Conservation (phyloP, 2,113 vertebrate species). For the Mesembrinibis cayennensis region DNA sequence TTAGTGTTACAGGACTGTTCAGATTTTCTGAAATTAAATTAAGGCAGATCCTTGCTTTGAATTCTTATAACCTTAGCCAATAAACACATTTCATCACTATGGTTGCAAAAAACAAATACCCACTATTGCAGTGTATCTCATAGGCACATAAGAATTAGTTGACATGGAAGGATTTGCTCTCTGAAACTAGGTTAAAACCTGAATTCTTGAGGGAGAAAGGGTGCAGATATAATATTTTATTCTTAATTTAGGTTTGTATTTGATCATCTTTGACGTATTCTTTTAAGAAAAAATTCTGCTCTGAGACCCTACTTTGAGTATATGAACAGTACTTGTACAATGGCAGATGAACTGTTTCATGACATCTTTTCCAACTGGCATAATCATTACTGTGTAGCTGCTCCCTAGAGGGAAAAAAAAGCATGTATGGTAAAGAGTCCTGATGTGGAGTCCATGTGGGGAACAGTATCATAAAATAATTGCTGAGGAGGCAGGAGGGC, state of each 20-base stretch:
- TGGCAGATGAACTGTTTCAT: background rate
- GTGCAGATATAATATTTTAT: background rate
- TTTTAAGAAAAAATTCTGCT: background rate
- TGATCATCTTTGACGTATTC: background rate
- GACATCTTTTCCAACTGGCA: background rate
- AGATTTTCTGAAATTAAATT: slow-evolving; percentile 31
- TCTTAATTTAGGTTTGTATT: background rate
- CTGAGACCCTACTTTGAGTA: background rate
- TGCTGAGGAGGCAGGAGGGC: background rate
- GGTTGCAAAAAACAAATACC: slow-evolving; percentile 61
- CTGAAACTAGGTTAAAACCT: background rate
- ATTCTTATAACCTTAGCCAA: slow-evolving; percentile 31
- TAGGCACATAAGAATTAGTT: background rate
- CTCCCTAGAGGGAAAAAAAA: background rate
- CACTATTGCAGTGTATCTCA: background rate
- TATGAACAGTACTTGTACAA: background rate
- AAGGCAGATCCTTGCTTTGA: slow-evolving; percentile 33
- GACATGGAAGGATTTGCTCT: slow-evolving; percentile 8
- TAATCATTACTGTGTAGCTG: background rate
- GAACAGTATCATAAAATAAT: background rate
- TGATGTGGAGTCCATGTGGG: background rate
- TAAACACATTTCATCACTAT: slow-evolving; percentile 63
- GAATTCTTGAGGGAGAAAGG: background rate
- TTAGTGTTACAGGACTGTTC: background rate
- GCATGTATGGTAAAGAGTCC: background rate